phyloP scores from a whole-genome alignment of 2,888 invertebrate genomes.

The Limnephilus marmoratus region DNA sequence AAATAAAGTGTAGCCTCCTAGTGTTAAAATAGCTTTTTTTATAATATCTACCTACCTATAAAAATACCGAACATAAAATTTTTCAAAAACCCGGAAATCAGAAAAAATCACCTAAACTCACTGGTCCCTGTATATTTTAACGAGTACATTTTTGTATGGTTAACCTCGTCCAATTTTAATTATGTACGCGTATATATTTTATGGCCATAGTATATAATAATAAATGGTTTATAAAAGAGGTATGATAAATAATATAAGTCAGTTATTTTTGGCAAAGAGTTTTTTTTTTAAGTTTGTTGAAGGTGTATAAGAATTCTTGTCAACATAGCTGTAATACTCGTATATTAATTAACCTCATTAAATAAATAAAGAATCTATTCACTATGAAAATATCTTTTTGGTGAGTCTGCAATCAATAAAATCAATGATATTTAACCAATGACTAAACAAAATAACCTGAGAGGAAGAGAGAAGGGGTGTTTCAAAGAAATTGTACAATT shows the following conservation, averaged over 20 bases:
- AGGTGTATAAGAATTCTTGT: background rate
- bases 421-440: too few relatives aligned
- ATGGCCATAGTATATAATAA: too few relatives aligned
- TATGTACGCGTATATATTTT: too few relatives aligned
- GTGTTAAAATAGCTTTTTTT: too few relatives aligned
- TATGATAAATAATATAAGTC: background rate
- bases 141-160: background rate
- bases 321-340: background rate
- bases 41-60: background rate
- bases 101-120: background rate
- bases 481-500: too few relatives aligned
- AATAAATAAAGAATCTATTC: too few relatives aligned
- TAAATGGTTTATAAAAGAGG: too few relatives aligned
- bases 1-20: background rate
- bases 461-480: too few relatives aligned
- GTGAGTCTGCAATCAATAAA: too few relatives aligned
- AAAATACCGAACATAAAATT: background rate
- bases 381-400: background rate
- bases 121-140: background rate
- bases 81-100: background rate
- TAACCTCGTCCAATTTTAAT: background rate
- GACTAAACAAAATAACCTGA: too few relatives aligned
- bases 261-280: too few relatives aligned
- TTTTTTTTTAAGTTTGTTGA: background rate
- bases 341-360: too few relatives aligned